phyloP scores from a whole-genome alignment of 2,113 vertebrate genomes.

The Ctenodactylus gundi region DNA sequence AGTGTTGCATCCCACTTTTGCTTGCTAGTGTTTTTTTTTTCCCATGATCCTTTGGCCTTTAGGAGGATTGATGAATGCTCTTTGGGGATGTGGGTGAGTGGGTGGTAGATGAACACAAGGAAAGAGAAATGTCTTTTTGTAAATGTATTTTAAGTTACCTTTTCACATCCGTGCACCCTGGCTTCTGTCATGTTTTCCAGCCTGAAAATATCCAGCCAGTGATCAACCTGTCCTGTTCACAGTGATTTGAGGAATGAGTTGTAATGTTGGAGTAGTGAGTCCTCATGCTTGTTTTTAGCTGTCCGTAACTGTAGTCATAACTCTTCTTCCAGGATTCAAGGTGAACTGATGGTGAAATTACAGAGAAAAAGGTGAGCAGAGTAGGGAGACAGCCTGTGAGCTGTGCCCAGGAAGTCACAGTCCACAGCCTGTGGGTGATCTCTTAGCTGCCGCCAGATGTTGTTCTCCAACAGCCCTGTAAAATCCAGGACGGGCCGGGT shows the following conservation, averaged over 20 bases:
- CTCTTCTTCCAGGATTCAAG: not conserved
- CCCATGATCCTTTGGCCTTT: not conserved
- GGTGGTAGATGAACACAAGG: not conserved
- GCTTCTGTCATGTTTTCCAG: not conserved
- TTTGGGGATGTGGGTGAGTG: no score
- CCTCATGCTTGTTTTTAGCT: not conserved
- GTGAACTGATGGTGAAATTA: not conserved
- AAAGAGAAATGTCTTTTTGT: not conserved
- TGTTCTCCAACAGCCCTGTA: accelerated
- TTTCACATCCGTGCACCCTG: no score
- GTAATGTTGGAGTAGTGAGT: not conserved
- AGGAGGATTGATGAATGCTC: not conserved
- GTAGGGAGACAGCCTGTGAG: not conserved
- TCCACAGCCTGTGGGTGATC: not conserved
- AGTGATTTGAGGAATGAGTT: not conserved
- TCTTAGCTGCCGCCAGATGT: not conserved
- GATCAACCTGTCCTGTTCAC: not conserved
- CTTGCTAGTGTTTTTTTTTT: not conserved
- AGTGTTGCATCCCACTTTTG: accelerated
- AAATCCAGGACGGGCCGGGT: not conserved
- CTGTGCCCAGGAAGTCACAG: accelerated
- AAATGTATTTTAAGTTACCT: not conserved
- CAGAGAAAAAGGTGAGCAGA: not conserved
- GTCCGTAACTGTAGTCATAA: not conserved
- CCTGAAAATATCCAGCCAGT: not conserved